phyloP scores from a whole-genome alignment of 2,888 invertebrate genomes.

The Thyatira batis region DNA sequence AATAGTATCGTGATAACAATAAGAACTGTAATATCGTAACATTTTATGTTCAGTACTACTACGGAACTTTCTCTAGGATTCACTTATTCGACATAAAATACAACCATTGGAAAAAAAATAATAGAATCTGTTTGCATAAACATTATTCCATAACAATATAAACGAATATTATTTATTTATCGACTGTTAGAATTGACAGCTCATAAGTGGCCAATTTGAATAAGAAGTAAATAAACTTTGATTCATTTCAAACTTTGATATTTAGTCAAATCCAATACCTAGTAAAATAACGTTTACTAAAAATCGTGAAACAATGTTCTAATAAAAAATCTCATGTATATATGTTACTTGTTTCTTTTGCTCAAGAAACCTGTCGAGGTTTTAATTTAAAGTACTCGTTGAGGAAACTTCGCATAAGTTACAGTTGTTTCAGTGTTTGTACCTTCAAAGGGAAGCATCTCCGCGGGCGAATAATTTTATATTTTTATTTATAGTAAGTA shows the following conservation, averaged over 20 bases:
- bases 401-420: constrained; percentile 19
- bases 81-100: not conserved
- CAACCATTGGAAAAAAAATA: too few relatives aligned
- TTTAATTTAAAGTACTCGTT: constrained; percentile 34
- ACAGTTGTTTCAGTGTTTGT: constrained; percentile 15
- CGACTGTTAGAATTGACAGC: too few relatives aligned
- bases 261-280: too few relatives aligned
- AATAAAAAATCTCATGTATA: not conserved
- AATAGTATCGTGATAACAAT: not conserved
- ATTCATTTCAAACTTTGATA: too few relatives aligned
- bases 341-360: constrained; percentile 8
- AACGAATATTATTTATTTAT: too few relatives aligned
- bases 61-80: not conserved
- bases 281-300: too few relatives aligned
- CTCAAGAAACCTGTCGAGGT: constrained; percentile 9
- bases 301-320: not conserved
- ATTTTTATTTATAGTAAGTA: too few relatives aligned
- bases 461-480: too few relatives aligned
- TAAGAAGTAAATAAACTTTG: too few relatives aligned
- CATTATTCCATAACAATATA: too few relatives aligned
- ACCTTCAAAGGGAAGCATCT: constrained; percentile 31
- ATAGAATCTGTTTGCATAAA: too few relatives aligned
- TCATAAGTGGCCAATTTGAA: too few relatives aligned
- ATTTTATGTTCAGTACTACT: not conserved
- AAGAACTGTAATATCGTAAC: not conserved